Percentiles rank a stretch among this genome's conserved stretches.
Conservation (phyloP, 2,888 invertebrate genomes). For the Alloplasta piceator region DNA sequence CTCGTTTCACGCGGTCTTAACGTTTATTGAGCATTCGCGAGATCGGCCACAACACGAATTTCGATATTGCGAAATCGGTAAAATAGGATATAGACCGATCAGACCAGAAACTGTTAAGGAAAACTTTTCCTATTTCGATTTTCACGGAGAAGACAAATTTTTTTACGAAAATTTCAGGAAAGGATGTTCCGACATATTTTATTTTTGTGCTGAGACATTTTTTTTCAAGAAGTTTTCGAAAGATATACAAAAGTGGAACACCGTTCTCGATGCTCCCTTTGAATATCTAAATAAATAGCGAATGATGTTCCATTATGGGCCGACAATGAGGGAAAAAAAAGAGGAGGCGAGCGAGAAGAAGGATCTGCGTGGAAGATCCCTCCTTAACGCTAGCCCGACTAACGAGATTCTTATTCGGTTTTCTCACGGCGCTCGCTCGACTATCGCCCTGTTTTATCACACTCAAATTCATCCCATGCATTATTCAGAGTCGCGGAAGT, state of each 20-base stretch:
- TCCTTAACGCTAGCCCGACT: slow-evolving; percentile 25
- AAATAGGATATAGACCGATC: too few species aligned
- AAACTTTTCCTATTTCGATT: too few species aligned
- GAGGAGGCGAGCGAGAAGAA: slow-evolving; percentile 52
- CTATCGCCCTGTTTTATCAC: slow-evolving; percentile 70
- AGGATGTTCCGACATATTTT: too few species aligned
- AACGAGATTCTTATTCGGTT: slow-evolving; percentile 55
- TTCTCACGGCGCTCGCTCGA: slow-evolving; percentile 37
- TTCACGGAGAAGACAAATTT: too few species aligned
- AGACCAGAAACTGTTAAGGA: too few species aligned
- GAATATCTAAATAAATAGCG: slow-evolving; percentile 77
- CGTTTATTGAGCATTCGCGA: slow-evolving; percentile 37
- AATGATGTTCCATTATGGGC: slow-evolving; percentile 75
- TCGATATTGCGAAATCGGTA: too few species aligned
- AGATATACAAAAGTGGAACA: too few species aligned
- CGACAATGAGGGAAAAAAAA: slow-evolving; percentile 69
- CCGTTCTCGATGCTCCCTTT: slow-evolving; percentile 74
- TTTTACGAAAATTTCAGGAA: too few species aligned
- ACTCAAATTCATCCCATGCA: slow-evolving; percentile 74
- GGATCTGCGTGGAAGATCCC: slow-evolving; percentile 5
- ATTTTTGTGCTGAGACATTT: too few species aligned
- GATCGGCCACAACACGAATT: slow-evolving; percentile 33
- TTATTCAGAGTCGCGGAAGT: slow-evolving; percentile 72
- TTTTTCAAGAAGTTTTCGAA: too few species aligned
- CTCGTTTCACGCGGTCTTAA: slow-evolving; percentile 33